Conservation (phyloP, 2,113 vertebrate genomes). For the Corythoichthys haematopterus region DNA sequence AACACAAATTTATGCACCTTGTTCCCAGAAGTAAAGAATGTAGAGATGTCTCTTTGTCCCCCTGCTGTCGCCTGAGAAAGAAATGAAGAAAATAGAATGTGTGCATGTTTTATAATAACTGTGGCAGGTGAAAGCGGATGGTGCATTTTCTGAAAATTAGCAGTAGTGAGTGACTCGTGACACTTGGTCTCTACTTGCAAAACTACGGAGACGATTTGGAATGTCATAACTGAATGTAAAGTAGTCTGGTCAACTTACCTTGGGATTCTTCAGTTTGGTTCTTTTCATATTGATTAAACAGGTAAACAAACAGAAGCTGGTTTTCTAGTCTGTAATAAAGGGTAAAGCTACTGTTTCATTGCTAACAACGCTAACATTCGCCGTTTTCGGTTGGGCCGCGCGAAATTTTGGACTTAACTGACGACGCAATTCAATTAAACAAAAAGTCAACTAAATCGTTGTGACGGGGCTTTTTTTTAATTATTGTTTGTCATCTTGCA, state of each 20-base stretch:
- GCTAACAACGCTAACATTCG: background rate
- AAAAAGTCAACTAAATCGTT: background rate
- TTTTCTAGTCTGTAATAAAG: background rate
- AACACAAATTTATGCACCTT: slow-evolving; percentile 17
- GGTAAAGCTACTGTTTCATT: background rate
- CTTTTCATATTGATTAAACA: slow-evolving; percentile 39
- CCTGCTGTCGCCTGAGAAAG: slow-evolving; percentile 28
- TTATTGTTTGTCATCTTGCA: accelerated
- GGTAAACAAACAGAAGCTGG: background rate
- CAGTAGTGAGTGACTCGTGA: background rate
- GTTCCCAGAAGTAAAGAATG: slow-evolving; percentile 51
- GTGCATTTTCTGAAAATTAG: too few relatives aligned
- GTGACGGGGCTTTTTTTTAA: accelerated
- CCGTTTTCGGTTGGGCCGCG: background rate
- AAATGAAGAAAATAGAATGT: background rate
- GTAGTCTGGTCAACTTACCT: slow-evolving; percentile 30
- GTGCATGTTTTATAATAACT: background rate
- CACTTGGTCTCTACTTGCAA: background rate
- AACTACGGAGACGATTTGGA: background rate
- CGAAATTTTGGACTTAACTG: background rate
- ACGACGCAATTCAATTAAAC: background rate
- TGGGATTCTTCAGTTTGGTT: slow-evolving; percentile 41
- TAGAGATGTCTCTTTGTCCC: slow-evolving; percentile 44
- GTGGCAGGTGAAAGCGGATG: background rate
- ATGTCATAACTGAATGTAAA: background rate